Base-by-base conservation (phyloP, 1,140 invertebrate species). In the Brachystomella parvula region DNA sequence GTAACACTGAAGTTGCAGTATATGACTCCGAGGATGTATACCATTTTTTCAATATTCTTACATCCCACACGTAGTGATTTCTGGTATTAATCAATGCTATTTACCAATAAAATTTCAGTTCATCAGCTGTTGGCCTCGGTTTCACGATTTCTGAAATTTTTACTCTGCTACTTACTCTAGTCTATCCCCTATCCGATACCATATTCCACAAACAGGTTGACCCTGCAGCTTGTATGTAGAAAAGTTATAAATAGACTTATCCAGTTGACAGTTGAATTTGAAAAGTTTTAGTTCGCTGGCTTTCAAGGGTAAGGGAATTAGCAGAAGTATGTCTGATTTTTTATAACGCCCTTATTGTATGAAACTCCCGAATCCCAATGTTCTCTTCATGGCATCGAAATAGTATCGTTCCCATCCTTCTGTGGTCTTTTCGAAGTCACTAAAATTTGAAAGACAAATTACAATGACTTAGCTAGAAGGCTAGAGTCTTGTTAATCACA, bases 371-470 rank as follows among this genome's bases (percentile, higher is more conserved):
- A 92, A 96, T 35, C 93, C 92, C 79, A 96, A 96, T 0, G 89
- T 88, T 75, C 89, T 84, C 79, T 92, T 94, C 74, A 97, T 95
- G 67, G 90, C 84, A 72, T 93, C 86, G 85, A 92, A 96, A 76
- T 96, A 96, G 79, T 95, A 95, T 60, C 87, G 81, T 66, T 87
- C 83, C 94, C 94, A 96, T 74, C 96, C 95, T 68, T 87, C 83
- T 75, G 82, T 85, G 19, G 92, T 96, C 53, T 84, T 83, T 29
- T 92, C 88, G 63, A 85, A 83, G 75, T 96, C 91, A 26, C 81
- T 84, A 76, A 24, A 80, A 80, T 68, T 69, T 60, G 63, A 35
- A 59, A 33, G 15, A 68, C 19, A 67, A 61, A 69, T 6, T 32
- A 12, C 12, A 57, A 66, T 57, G 29, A 44, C 17, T 66, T 12